Base-by-base conservation (phyloP, 2,113 vertebrate genomes). In the Coptodon rendalli region DNA sequence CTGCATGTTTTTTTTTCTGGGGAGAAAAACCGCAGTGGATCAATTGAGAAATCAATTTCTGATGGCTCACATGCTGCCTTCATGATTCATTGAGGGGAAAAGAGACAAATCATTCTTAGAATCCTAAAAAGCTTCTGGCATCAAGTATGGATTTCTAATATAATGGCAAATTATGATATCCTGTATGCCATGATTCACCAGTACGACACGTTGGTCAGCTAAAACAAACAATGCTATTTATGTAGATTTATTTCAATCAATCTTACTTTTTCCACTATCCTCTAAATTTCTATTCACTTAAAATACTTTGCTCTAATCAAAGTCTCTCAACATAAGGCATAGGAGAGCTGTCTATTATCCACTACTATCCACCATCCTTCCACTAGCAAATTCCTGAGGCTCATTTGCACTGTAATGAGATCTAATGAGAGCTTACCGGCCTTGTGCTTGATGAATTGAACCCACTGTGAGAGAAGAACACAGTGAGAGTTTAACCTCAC, bases 361-460 rank as follows among this genome's bases (percentile, higher is more conserved):
- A 16, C 82, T 48, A 84, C 81, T 24, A 83, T 83, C 78, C 61
- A 76, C 89, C 82, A 78, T 86, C 79, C 88, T 84, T 57, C 85
- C 87, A 90, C 87, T 87, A 31, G 89, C 81, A 90, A 93, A 91
- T 93, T 81, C 83, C 86, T 80, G 83, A 83, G 80, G 90, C 90
- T 94, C 93, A 95, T 96, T 95, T 94, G 87, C 90, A 88, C 89
- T 85, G 91, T 95, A 94, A 96, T 95, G 93, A 94, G 94, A 93
- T 87, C 91, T 95, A 96, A 96, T 94, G 91, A 94, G 89, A 89
- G 92, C 92, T 94, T 92, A 85, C 91, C 86, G 93, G 94, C 84
- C 87, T 83, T 82, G 50, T 78, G 87, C 83, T 92, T 93, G 93
- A 96, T 93, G 89, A 93, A 92, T 87, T 92, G 85, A 91, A 90